A percentile compares a stretch with the other conserved stretches of the same genome.
phyloP scores from a whole-genome alignment of 2,888 invertebrate genomes.

The Drosophila subsilvestris region DNA sequence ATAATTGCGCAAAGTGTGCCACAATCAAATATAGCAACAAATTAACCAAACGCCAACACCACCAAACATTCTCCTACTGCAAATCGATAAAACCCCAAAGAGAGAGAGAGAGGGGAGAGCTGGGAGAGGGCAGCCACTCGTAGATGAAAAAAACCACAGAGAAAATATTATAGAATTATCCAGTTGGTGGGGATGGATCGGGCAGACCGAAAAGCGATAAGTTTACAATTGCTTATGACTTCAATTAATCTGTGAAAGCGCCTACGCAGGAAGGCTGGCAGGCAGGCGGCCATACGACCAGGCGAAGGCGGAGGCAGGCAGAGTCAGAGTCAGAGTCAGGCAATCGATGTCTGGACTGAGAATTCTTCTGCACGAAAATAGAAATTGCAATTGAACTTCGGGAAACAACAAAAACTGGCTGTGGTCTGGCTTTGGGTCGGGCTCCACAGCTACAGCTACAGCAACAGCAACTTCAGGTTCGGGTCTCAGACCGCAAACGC shows the following conservation, averaged over 20 bases:
- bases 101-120: neutral
- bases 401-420: conserved; percentile 23
- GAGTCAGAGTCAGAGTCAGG: conserved; percentile 1
- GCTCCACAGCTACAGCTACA: neutral
- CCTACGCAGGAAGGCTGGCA: conserved; percentile 66
- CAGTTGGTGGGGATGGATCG: conserved; percentile 55
- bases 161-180: conserved; percentile 51
- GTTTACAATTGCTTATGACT: conserved; percentile 80
- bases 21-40: conserved; percentile 79
- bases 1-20: conserved; percentile 82
- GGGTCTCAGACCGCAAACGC: conserved; percentile 48
- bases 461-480: conserved; percentile 22
- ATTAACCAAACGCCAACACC: conserved; percentile 73
- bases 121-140: neutral
- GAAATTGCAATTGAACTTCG: conserved; percentile 62
- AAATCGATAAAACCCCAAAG: conserved; percentile 70
- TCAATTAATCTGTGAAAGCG: conserved; percentile 81
- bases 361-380: conserved; percentile 57
- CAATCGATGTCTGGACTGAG: conserved; percentile 17
- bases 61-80: conserved; percentile 52
- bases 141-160: conserved; percentile 34
- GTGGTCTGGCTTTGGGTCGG: conserved; percentile 31
- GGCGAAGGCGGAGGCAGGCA: neutral
- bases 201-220: conserved; percentile 69
- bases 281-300: neutral